phyloP scores from a whole-genome alignment of 1,140 invertebrate genomes.

The Belonocnema kinseyi region DNA sequence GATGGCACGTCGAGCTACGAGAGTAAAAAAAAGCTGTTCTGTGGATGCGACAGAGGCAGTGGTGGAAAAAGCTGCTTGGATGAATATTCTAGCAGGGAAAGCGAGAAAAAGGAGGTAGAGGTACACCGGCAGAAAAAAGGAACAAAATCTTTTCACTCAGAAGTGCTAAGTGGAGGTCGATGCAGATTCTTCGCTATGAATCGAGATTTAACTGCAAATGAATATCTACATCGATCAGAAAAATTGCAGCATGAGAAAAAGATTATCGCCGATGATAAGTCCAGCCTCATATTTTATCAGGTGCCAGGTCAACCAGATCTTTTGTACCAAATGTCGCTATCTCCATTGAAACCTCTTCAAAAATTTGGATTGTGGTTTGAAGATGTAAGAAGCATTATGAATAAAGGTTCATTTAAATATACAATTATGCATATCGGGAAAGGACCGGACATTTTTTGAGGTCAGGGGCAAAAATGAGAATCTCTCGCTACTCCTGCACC shows the following conservation, averaged over 20 bases:
- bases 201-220: constrained; percentile 60
- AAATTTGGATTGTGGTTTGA: too few relatives aligned
- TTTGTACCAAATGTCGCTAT: constrained; percentile 50
- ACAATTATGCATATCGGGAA: too few relatives aligned
- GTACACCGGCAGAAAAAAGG: too few relatives aligned
- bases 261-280: constrained; percentile 47
- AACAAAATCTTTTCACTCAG: constrained; percentile 36
- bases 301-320: constrained; percentile 46
- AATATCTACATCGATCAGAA: constrained; percentile 65
- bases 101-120: constrained; percentile 33
- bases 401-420: not conserved
- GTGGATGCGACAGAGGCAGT: not conserved
- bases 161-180: not conserved
- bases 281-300: constrained; percentile 53
- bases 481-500: too few relatives aligned
- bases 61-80: constrained; percentile 23
- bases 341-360: constrained; percentile 42
- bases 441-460: too few relatives aligned
- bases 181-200: constrained; percentile 65
- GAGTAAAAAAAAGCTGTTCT: constrained; percentile 32
- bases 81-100: constrained; percentile 38
- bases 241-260: constrained; percentile 41
- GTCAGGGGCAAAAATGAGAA: too few relatives aligned
- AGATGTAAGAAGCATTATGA: too few relatives aligned
- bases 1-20: constrained; percentile 51